A percentile compares a stretch with the other conserved stretches of the same genome.
phyloP scores from a whole-genome alignment of 1,140 invertebrate species.

The Drosophila azteca region DNA sequence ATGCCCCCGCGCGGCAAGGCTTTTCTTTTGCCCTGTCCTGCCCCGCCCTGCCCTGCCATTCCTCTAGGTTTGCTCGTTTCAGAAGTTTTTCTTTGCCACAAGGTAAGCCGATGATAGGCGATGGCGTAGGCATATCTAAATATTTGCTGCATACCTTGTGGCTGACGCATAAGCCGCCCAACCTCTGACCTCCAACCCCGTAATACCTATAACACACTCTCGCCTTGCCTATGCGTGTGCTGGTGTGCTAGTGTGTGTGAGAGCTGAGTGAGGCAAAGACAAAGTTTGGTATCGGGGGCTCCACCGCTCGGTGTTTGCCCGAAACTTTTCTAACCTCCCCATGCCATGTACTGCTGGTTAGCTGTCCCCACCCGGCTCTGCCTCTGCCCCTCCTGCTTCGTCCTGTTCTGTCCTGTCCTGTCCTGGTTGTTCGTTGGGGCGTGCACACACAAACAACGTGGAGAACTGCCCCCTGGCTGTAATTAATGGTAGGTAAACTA shows the following conservation, averaged over 20 bases:
- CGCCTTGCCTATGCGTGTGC: background rate
- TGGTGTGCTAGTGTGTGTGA: slow-evolving; percentile 7
- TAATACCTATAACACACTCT: slow-evolving; percentile 9
- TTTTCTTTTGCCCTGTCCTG: background rate
- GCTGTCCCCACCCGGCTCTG: slow-evolving; percentile 2
- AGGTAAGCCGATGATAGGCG: background rate
- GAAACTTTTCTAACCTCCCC: slow-evolving; percentile 12
- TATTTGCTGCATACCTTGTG: slow-evolving; percentile 68
- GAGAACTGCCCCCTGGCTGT: slow-evolving; percentile 55
- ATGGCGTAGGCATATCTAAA: slow-evolving; percentile 58
- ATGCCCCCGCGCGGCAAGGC: slow-evolving; percentile 4
- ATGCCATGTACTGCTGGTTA: slow-evolving; percentile 1
- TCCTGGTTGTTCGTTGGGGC: slow-evolving; percentile 19
- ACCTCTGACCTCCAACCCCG: background rate
- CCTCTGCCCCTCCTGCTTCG: no score
- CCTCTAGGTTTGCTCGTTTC: slow-evolving; percentile 10
- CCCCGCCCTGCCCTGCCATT: no score
- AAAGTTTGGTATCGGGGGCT: slow-evolving; percentile 43
- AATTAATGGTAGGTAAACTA: slow-evolving; percentile 69
- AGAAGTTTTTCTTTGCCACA: slow-evolving; percentile 20
- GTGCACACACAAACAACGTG: slow-evolving; percentile 14
- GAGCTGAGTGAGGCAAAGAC: slow-evolving; percentile 11
- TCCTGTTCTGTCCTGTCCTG: background rate
- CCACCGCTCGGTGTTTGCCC: slow-evolving; percentile 12
- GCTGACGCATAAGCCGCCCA: slow-evolving; percentile 52